Base-by-base conservation (phyloP, 2,797 vertebrate species). In the Alcedo atthis region DNA sequence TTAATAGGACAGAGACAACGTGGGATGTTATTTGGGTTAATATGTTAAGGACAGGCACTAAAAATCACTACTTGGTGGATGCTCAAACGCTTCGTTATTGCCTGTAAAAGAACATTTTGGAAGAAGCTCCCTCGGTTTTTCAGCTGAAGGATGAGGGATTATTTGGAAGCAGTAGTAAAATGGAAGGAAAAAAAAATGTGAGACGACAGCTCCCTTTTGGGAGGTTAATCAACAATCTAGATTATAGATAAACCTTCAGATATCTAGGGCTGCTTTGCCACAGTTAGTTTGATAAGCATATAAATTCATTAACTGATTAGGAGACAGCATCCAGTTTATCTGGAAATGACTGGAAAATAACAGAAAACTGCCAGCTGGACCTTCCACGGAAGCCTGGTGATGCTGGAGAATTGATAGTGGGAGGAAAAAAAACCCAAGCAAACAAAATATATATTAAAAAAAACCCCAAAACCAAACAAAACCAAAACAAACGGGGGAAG, bases 111-210 rank as follows among this genome's bases (percentile, higher is more conserved):
- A 87, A 49, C 7, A 26, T 51, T 57, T 85, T 28, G 55, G 28
- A 80, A 87, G 40, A 20, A 30, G 18, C 6, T 63, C 1, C 9
- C 28, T 17, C 5, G 12, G 15, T 3, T 66, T 89, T 84, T 67
- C 11, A 19, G 48, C 28, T 71, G 42, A 75, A 67, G 18, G 22
- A 59, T 32, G 49, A 5, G 2, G 42, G 19, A 33, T 76, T 84
- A 59, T 81, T 81, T 78, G 40, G 70, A 73, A 91, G 30, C 8
- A 49, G 18, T 33, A 61, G n/a, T 58, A 28, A 76, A 89, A 85
- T 8, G 14, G 7, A 5, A 5, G 3, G 8, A 20, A 2, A 7
- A 3, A 2, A 1, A 21, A 20, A 14, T 2, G 1, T 22, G n/a
- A 63, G 42, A 57, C 11, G 9, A 24, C 37, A 76, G 59, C 12